Base-by-base conservation (phyloP, 2,113 vertebrate genomes). In the Mastomys coucha region DNA sequence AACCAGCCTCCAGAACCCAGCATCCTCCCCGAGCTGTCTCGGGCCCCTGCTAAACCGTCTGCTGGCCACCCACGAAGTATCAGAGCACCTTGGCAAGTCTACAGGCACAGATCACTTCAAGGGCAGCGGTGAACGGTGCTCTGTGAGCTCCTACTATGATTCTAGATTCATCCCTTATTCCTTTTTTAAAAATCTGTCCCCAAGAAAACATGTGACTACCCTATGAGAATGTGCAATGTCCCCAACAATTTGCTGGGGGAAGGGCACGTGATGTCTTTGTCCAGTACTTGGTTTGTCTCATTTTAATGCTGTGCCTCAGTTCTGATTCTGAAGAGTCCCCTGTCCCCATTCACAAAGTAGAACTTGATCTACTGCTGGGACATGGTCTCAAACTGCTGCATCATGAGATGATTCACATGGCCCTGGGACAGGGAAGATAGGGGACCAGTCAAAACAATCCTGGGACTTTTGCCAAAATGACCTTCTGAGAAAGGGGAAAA, bases 1-100 rank as follows among this genome's bases (percentile, higher is more conserved):
- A 3, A 16, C 33, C 28, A 6, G 42, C 36, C 36, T 45, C 1
- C 0, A 33, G 19, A 0, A 28, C n/a, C 33, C 0, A 0, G 51
- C n/a, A 17, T 39, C 45, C 63, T 28, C 45, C 1, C 0, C 11
- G 49, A 2, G 51, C 42, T 36, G 17, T n/a, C 31, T 11, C 7
- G n/a, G 0, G 31, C 49, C 39, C 13, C 65, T 20, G 77, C 33
- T n/a, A 28, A 26, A 31, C n/a, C 8, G 0, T 5, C 72, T 0
- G 31, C 36, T 4, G 19, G 58, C 19, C 65, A 7, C 5, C 76
- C 51, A 5, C 0, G 53, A 28, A n/a, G 58, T 39, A 75, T 0
- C 19, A 16, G 70, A 45, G 31, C 45, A n/a, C 67, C 65, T 2
- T 0, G 11, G 88, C 33, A 49, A 7, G 33, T 6, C 28, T 36